A percentile compares a stretch with the other conserved stretches of the same genome.
phyloP scores from a whole-genome alignment of 37 sponge, comb jelly and placozoan genomes.

The Chondrosia reniformis region DNA sequence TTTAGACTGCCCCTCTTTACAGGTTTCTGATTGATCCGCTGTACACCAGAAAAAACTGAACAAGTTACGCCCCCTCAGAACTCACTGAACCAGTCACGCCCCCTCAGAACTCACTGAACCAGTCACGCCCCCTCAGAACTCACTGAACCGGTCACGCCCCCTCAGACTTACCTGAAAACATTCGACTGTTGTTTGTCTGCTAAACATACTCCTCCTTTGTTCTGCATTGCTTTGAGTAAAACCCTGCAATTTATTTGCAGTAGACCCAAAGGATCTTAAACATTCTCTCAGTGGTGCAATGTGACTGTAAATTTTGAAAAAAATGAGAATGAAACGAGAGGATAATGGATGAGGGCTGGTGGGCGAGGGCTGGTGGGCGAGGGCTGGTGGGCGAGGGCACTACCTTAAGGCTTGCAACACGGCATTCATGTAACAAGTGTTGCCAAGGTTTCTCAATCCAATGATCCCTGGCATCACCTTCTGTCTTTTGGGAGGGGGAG shows the following conservation, averaged over 20 bases:
- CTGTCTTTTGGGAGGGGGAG: conserved; percentile 15
- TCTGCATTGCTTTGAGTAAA: neutral
- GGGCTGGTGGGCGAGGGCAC: neutral
- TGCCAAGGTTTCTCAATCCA: conserved; percentile 79
- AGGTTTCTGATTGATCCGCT: too few species aligned
- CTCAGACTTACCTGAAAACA: conserved; percentile 48
- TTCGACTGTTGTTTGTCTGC: conserved; percentile 66
- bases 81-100: neutral
- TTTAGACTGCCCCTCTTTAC: too few species aligned
- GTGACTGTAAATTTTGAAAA: conserved; percentile 34
- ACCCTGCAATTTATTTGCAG: too few species aligned
- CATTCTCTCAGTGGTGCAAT: conserved; percentile 48
- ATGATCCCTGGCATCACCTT: conserved; percentile 61
- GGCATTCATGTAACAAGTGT: conserved; percentile 86
- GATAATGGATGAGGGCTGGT: neutral
- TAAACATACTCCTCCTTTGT: conserved; percentile 23
- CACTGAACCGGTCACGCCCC: neutral
- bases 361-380: neutral
- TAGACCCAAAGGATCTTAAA: too few species aligned
- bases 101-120: neutral
- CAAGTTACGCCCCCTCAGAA: neutral
- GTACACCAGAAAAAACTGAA: neutral
- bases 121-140: neutral
- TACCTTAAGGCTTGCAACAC: conserved; percentile 73
- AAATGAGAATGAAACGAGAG: too few species aligned